phyloP scores from a whole-genome alignment of 2,888 invertebrate species.

The Helicoverpa assulta region DNA sequence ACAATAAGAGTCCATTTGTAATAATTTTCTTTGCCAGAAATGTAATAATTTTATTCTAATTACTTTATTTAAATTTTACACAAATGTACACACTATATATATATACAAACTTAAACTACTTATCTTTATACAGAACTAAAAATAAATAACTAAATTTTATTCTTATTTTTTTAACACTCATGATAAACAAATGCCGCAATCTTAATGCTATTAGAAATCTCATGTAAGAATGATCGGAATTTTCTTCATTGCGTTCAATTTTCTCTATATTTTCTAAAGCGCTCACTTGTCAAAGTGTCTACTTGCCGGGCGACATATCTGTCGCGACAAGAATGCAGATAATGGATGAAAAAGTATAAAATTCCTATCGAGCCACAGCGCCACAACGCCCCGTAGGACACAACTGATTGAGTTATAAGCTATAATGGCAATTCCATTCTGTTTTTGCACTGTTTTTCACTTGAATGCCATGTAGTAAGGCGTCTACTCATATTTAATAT shows the following conservation, averaged over 20 bases:
- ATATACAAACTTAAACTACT: too few relatives aligned
- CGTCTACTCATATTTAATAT: slow-evolving; percentile 85
- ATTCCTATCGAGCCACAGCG: slow-evolving; percentile 79
- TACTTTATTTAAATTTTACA: too few relatives aligned
- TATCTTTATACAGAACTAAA: too few relatives aligned
- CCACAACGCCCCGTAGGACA: slow-evolving; percentile 64
- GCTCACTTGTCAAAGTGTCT: slow-evolving; percentile 70
- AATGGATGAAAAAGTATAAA: slow-evolving; percentile 87
- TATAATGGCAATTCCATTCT: slow-evolving; percentile 86
- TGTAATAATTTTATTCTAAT: too few relatives aligned
- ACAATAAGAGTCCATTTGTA: too few relatives aligned
- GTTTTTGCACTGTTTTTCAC: slow-evolving; percentile 88
- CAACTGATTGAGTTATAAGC: slow-evolving; percentile 89
- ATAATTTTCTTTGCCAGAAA: too few relatives aligned
- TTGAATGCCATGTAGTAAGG: slow-evolving; percentile 78
- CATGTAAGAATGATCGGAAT: slow-evolving; percentile 75
- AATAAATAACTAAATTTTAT: too few relatives aligned
- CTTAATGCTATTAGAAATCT: slow-evolving; percentile 55
- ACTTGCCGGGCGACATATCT: slow-evolving; percentile 76
- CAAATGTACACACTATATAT: too few relatives aligned
- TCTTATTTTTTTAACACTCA: background rate
- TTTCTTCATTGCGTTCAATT: slow-evolving; percentile 74
- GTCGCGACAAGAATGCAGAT: slow-evolving; percentile 78
- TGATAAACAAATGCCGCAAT: slow-evolving; percentile 25
- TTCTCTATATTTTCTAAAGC: slow-evolving; percentile 76